These are phyloP conservation scores for Odocoileus virginianus DNA, from an alignment of 2,113 vertebrate genomes.

Conservation along the genomic window DNA sequence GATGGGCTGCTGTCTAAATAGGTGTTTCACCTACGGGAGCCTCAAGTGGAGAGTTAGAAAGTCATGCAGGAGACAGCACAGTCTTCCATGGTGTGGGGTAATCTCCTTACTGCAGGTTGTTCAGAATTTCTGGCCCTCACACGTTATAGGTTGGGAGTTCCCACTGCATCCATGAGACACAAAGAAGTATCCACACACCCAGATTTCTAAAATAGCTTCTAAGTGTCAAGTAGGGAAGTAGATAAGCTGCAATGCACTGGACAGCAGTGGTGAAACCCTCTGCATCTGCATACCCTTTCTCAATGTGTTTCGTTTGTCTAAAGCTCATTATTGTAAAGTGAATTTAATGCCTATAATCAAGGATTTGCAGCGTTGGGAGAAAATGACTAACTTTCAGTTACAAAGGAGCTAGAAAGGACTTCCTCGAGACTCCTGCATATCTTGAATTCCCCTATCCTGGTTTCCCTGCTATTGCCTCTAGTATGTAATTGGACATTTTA, in stretches of 20 bases:
- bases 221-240: background rate
- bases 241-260: background rate
- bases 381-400: background rate
- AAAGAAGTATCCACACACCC: background rate
- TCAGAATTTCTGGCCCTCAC: background rate
- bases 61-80: rapidly evolving
- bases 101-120: too few species aligned
- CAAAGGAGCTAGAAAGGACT: background rate
- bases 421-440: background rate
- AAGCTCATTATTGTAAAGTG: background rate
- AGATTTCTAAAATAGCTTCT: background rate
- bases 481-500: background rate
- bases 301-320: background rate
- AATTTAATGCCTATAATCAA: background rate
- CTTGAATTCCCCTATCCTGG: background rate
- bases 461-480: background rate
- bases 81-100: background rate
- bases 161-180: background rate
- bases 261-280: background rate
- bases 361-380: background rate
- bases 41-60: background rate
- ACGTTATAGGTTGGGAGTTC: background rate
- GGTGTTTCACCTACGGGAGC: background rate
- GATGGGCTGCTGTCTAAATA: too few species aligned
- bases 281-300: background rate